Percentiles rank a stretch among this genome's conserved stretches.
Evolutionary conservation across 2,888 invertebrate species (phyloP).

Genomic region (Cheilosia vernalis): DNA sequence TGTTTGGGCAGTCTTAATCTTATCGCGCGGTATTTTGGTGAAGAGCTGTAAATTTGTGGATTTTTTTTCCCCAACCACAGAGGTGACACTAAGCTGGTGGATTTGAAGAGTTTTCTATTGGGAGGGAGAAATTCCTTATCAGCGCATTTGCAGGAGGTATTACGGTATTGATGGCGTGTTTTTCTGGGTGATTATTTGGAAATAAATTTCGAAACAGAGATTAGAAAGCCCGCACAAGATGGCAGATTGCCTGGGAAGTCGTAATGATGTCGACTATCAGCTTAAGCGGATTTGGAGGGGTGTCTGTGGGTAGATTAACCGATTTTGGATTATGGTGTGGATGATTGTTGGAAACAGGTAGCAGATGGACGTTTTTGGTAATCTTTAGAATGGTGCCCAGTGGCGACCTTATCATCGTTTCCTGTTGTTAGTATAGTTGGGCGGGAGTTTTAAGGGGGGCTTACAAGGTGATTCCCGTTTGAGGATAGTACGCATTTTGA

Average conservation of each 20-base stretch:
- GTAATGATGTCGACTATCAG: constrained; percentile 18
- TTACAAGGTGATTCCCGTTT: no score
- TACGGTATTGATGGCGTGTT: constrained; percentile 49
- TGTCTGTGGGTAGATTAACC: constrained; percentile 28
- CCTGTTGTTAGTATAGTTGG: neutral
- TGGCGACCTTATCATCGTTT: neutral
- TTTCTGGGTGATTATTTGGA: constrained; percentile 42
- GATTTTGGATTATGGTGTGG: neutral
- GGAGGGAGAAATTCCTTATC: constrained; percentile 23
- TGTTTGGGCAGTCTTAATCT: constrained; percentile 53
- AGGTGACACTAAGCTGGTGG: constrained; percentile 56
- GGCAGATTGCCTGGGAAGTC: constrained; percentile 10
- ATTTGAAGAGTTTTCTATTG: constrained; percentile 38
- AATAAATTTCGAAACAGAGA: constrained; percentile 52
- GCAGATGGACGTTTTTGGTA: neutral
- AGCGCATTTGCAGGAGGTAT: constrained; percentile 19
- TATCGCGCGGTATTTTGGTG: constrained; percentile 42
- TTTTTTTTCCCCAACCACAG: constrained; percentile 37
- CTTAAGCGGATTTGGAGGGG: constrained; percentile 16
- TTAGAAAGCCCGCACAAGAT: constrained; percentile 49
- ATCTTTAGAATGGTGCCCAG: neutral
- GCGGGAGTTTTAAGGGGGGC: no score
- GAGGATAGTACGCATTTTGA: no score
- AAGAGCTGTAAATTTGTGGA: constrained; percentile 68
- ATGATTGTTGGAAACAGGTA: neutral